A percentile compares a stretch with the other conserved stretches of the same genome.
Conservation (phyloP, 2,888 invertebrate species). For the Fragum sueziense region DNA sequence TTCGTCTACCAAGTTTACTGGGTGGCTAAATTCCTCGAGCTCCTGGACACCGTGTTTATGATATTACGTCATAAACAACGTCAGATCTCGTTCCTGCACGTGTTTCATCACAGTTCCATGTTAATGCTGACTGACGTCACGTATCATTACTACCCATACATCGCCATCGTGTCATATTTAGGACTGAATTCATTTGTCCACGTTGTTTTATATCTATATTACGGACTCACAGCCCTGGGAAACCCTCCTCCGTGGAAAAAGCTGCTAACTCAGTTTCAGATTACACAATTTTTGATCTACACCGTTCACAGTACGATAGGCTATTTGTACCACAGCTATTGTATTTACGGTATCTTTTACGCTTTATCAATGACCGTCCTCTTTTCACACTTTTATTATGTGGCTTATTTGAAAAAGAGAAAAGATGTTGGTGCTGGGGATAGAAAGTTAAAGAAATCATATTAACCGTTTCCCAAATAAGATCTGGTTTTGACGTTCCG, state of each 20-base stretch:
- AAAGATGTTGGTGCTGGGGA: background rate
- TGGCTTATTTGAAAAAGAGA: conserved; percentile 68
- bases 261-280: conserved; percentile 79
- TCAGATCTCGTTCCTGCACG: conserved; percentile 80
- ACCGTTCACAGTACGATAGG: conserved; percentile 74
- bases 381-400: conserved; percentile 79
- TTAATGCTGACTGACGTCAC: conserved; percentile 77
- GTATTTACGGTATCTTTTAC: conserved; percentile 80
- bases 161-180: conserved; percentile 75
- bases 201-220: conserved; percentile 78
- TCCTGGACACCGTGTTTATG: conserved; percentile 82
- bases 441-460: background rate
- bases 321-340: conserved; percentile 77
- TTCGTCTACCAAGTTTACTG: conserved; percentile 75
- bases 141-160: conserved; percentile 74
- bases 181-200: conserved; percentile 79
- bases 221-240: conserved; percentile 74
- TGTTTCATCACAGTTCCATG: conserved; percentile 81
- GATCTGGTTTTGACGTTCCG: no score
- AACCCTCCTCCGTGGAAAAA: conserved; percentile 78
- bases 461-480: no score
- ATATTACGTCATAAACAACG: conserved; percentile 77
- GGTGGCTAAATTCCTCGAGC: conserved; percentile 77
- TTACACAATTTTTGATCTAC: conserved; percentile 77
- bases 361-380: conserved; percentile 76